These are phyloP conservation scores for Pongo pygmaeus DNA, from an alignment of 2,113 vertebrate genomes.

Conservation along the genomic window DNA sequence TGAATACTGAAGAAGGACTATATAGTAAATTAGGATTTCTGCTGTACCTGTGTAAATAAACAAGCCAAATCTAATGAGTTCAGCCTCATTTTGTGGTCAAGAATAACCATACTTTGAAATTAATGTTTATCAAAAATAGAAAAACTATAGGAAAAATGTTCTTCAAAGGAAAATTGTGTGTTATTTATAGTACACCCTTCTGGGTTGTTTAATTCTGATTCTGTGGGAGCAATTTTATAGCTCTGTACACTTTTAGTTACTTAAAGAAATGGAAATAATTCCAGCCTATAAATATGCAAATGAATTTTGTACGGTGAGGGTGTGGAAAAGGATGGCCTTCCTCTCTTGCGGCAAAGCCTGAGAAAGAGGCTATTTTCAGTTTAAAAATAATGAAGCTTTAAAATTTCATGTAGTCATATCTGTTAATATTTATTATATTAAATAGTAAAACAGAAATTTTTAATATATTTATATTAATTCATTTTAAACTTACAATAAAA, in stretches of 20 bases:
- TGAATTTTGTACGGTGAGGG: not conserved
- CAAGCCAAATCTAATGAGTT: not conserved
- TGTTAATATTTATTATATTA: not conserved
- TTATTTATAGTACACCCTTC: not conserved
- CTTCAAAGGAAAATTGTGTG: not conserved
- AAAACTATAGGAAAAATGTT: not conserved
- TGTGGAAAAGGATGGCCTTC: not conserved
- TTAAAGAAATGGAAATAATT: not conserved
- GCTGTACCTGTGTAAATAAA: not conserved
- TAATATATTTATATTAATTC: not conserved
- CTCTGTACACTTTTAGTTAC: not conserved
- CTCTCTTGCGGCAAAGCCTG: not conserved
- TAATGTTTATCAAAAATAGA: not conserved
- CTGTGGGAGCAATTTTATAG: not conserved
- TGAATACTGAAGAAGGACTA: not conserved
- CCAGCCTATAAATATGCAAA: not conserved
- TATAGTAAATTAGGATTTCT: not conserved
- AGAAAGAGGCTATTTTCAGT: not conserved
- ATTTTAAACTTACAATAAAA: not conserved
- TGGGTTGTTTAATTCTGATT: too few species aligned
- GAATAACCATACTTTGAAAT: not conserved
- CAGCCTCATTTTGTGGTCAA: not conserved
- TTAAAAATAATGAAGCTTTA: not conserved
- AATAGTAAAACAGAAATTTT: not conserved
- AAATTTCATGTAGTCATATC: not conserved